A percentile compares a stretch with the other conserved stretches of the same genome.
Evolutionary conservation across 2,113 vertebrate species (phyloP).

Genomic region (Promerops cafer): DNA sequence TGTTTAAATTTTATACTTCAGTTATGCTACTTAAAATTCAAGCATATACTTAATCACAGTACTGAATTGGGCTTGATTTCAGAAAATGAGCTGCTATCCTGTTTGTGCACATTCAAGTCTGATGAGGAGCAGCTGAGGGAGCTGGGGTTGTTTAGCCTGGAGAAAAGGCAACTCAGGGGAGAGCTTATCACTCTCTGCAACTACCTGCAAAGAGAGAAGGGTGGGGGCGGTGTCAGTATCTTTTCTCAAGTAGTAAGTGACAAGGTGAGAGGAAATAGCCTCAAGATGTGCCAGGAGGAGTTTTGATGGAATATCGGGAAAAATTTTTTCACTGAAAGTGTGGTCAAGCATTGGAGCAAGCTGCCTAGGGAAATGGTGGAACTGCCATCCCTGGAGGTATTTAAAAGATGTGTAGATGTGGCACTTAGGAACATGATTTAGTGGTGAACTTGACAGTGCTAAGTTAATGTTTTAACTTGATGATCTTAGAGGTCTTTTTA

Average conservation of each 20-base stretch:
- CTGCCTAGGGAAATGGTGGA: neutral
- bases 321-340: neutral
- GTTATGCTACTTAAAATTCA: neutral
- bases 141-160: neutral
- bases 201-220: neutral
- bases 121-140: neutral
- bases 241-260: neutral
- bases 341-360: neutral
- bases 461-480: neutral
- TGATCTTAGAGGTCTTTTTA: neutral
- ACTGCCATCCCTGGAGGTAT: neutral
- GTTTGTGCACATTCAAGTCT: neutral
- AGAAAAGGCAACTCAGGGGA: neutral
- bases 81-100: neutral
- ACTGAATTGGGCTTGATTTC: neutral
- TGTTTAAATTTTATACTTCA: neutral
- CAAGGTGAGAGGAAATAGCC: neutral
- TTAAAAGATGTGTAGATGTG: neutral
- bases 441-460: neutral
- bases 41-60: neutral
- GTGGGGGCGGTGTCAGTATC: fast-evolving
- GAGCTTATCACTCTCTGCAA: fast-evolving
- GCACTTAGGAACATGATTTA: neutral
- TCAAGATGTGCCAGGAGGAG: neutral
- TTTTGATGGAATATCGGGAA: neutral